Base-by-base conservation (phyloP, 2,888 invertebrate species). In the Galeopsomyia nigrocyanea region DNA sequence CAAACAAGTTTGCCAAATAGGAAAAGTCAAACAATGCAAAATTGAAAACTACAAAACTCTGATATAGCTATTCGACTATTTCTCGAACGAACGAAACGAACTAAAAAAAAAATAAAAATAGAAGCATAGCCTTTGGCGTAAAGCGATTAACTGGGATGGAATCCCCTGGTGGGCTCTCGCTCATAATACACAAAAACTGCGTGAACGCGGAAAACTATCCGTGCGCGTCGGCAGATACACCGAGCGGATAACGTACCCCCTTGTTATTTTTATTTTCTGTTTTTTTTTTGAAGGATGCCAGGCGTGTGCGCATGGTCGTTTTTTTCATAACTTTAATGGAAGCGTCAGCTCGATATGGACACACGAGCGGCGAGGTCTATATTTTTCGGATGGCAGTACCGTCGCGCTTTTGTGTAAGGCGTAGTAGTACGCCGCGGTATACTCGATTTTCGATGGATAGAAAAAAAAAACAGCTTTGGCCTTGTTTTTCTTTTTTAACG, bases 291-390 rank as follows among this genome's bases (percentile, higher is more conserved):
- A 65, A 68, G 56, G 64, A 55, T 64, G 55, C 6, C 9, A 49
- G 39, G 19, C 39, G 17, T 9, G 31, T 58, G 0, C 26, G 39
- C 1, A 74, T 58, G 65, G 65, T 17, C 61, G 71, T 68, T 74
- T 71, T 72, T 71, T 74, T 74, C 71, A 74, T 74, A 74, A 74
- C 71, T 71, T 65, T 71, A 74, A 74, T 74, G 65, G 74, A 71
- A 74, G 71, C 68, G 65, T 71, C 68, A 68, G 64, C 49, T 73
- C 64, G 61, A 67, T 49, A 39, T 39, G 39, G 39, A 39, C 10
- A 39, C 10, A 39, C 13, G 39, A 3, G 39, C 7, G 39, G 7
- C 10, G 26, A 26, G 5, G 26, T 39, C 1, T 10, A 39, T 39
- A 39, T 39, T 3, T 39, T 39, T 39, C 10, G 19, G 3, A 16